Conservation (phyloP, 2,113 vertebrate genomes). For the Pyrgilauda ruficollis region DNA sequence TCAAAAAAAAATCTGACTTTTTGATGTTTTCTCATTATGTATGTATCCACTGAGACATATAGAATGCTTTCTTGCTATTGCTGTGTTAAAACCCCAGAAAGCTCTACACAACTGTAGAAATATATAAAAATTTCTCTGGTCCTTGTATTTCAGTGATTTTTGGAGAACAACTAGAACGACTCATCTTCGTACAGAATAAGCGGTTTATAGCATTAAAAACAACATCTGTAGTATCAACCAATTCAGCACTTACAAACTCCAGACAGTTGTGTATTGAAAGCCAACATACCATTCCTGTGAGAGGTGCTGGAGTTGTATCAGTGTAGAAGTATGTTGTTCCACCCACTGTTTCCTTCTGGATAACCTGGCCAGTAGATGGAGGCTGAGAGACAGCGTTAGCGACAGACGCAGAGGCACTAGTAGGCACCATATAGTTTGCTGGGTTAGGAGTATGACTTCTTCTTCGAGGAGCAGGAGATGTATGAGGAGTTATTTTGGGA, state of each 20-base stretch:
- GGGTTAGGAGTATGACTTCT: slow-evolving; percentile 97
- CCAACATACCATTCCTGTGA: slow-evolving; percentile 91
- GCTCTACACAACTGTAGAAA: neutral
- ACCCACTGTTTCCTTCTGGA: slow-evolving; percentile 98
- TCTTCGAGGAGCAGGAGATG: slow-evolving; percentile 93
- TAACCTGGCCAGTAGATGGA: slow-evolving; percentile 84
- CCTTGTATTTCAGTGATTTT: neutral
- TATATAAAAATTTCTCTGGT: neutral
- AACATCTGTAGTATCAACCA: neutral
- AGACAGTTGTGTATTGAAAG: neutral
- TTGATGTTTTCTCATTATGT: neutral
- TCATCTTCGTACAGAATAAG: neutral
- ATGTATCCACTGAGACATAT: neutral
- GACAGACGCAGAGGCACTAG: slow-evolving; percentile 83
- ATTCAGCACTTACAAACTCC: neutral
- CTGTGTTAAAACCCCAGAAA: neutral
- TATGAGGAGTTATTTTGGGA: slow-evolving; percentile 98
- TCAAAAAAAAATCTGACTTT: neutral
- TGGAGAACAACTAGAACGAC: neutral
- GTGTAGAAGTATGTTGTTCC: slow-evolving; percentile 99
- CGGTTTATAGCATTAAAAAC: neutral
- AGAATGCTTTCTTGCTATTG: neutral
- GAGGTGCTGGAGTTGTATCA: slow-evolving; percentile 91
- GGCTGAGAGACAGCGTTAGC: slow-evolving; percentile 82
- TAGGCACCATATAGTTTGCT: slow-evolving; percentile 96